Base-by-base conservation (phyloP, 2,888 invertebrate genomes). In the Agrochola lota region DNA sequence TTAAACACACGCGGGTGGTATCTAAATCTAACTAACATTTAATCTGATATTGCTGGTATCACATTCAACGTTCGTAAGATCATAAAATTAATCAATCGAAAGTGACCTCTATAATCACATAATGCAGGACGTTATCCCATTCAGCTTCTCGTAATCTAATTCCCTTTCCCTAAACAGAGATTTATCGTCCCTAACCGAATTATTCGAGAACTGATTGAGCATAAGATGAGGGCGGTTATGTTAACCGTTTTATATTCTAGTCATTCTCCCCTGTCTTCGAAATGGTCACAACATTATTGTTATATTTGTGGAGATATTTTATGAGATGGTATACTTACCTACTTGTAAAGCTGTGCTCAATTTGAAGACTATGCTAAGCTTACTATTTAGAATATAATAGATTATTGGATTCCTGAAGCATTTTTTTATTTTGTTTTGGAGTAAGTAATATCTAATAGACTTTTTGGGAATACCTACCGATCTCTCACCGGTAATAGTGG, bases 151-250 rank as follows among this genome's bases (percentile, higher is more conserved):
- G 88, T 95, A 95, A 96, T 95, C 91, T 90, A 94, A 94, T 96
- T 94, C 92, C 86, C 91, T 85, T 90, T 90, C 92, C 93, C 94
- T 92, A 94, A 95, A 95, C 95, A 92, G 92, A 94, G 96, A 96
- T 96, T 96, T 96, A 96, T 96, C 91, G 92, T 94, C 95, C 95
- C 94, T 95, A 95, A 95, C 91, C 90, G 93, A 95, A 96, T 96
- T 96, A 95, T 94, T 89, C 89, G 92, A 92, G 93, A 95, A 93
- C 94, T 94, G 94, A 95, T 95, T 93, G 94, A 92, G 92, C 89
- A 84, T 89, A 89, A 90, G 90, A 93, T 92, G 94, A 94, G 95
- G 94, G 95, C 90, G 89, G 73, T 73, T 85, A 88, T 79, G 84
- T 88, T 90, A 86, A 88, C 92, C 92, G 90, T 91, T 95, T 94